Evolutionary conservation across 2,113 vertebrate species (phyloP), one percentile per base, ranked within the genome.

Genomic region (Puffinus mauretanicus): DNA sequence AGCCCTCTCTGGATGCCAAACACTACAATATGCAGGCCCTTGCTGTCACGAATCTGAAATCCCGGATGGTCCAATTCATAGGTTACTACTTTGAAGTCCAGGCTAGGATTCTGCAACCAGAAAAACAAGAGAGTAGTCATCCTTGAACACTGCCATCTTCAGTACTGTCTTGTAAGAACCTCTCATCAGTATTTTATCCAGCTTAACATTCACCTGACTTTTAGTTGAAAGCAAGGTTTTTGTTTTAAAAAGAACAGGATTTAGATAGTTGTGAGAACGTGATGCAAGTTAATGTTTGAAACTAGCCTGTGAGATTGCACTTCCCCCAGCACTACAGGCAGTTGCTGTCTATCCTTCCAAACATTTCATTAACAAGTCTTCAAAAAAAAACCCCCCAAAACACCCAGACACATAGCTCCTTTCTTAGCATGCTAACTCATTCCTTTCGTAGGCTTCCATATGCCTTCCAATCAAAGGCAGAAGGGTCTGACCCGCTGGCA

Each of bases 61-160:
- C 99, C 99, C 7, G 98, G 98, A 88, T 99, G 99, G 97, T 99
- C 99, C 91, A 99, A 97, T 96, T 99, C 99, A 52, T 99, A 99
- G 3, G 99, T 99, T 93, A 99, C 99, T 97, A 99, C 99, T 97
- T 99, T 99, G 97, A 99, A 99, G 98, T 99, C 99, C 94, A 99
- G 96, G 97, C 66, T 99, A 64, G 99, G 99, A 98, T 99, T 99
- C 99, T 99, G 95, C 66, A 97, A 81, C 18, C 40, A 97, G 46
- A 84, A 84, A 96, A 86, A 60, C 10, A 95, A 61, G 7, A 55
- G 8, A 42, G 21, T 4, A 49, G 52, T 42, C 38, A 93, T 64
- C 7, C 26, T 46, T 25, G 42, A 51, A 24, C 22, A 66, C 36
- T 30, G 60, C 10, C 15, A 7, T 20, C n/a, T 57, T n/a, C 26